Evolutionary conservation across 2,797 vertebrate genomes (phyloP), one percentile per base, ranked within the genome.

Genomic region (Malurus splendens): DNA sequence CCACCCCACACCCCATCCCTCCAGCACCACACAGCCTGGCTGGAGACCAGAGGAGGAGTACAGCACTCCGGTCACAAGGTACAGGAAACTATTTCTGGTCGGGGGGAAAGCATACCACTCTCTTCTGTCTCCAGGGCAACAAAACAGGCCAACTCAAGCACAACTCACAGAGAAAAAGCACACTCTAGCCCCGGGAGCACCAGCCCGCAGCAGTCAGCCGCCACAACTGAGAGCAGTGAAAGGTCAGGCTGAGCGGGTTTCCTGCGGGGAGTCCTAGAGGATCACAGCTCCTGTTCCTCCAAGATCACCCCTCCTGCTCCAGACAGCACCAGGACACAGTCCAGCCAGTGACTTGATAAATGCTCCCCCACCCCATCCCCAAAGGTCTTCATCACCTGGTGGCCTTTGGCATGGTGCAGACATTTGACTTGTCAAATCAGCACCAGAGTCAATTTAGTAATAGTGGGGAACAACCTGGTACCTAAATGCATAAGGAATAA

Each of bases 1-100:
- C 52, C 81, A 94, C 94, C 95, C 78, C 87, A 81, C 67, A 89
- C 50, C 62, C 90, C 76, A 56, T 86, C 85, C 85, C 85, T 90
- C 76, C 89, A 79, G 87, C 92, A 84, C 88, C n/a, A 45, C 72
- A 76, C 72, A 78, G 90, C 82, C 89, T 95, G 95, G 95, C 95
- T 1, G 0, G 52, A 51, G 77, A 95, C 95, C 95, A 95, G 90
- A 75, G 62, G 73, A 94, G 89, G 80, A 95, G 94, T 81, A 92
- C 89, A 89, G 89, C 73, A 2, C 93, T 90, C 65, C 0, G 6
- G 93, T 96, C 95, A 96, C 95, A 96, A 95, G 96, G 94, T 95
- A 95, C 93, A 87, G 91, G 89, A 94, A 96, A 96, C 95, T 95
- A 96, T 95, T 96, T 96, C 96, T 96, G 96, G 95, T 96, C 90